Conservation (phyloP, 2,888 invertebrate genomes). For the Scaptomyza cyrtandrae region DNA sequence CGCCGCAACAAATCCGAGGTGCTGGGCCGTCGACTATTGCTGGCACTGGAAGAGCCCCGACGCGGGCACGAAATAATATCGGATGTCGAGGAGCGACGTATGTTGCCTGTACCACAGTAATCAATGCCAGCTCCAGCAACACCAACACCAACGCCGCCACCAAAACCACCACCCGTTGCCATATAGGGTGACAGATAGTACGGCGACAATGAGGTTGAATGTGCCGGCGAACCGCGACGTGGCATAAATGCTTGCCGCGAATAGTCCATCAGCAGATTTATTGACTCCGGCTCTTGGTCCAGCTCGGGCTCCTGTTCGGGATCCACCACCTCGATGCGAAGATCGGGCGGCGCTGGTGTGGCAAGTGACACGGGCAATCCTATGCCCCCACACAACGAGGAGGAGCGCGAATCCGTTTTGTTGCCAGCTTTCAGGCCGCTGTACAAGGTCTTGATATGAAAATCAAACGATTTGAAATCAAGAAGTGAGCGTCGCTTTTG, state of each 20-base stretch:
- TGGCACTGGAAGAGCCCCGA: constrained; percentile 72
- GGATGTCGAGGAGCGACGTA: constrained; percentile 84
- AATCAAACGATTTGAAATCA: constrained; percentile 84
- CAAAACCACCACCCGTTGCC: constrained; percentile 11
- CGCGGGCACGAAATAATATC: constrained; percentile 82
- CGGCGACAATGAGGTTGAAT: constrained; percentile 75
- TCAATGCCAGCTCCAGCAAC: constrained; percentile 12
- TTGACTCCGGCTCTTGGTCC: constrained; percentile 60
- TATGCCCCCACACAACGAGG: constrained; percentile 44
- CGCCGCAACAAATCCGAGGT: constrained; percentile 83
- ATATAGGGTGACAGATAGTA: constrained; percentile 82
- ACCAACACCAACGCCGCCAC: constrained; percentile 7
- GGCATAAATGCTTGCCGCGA: constrained; percentile 82
- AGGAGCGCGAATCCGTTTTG: constrained; percentile 54
- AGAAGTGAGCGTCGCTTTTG: constrained; percentile 76
- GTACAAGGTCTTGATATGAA: constrained; percentile 84
- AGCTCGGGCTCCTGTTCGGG: constrained; percentile 57
- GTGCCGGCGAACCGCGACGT: constrained; percentile 64
- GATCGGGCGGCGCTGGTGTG: constrained; percentile 72
- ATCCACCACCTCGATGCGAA: constrained; percentile 83
- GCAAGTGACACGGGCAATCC: constrained; percentile 26
- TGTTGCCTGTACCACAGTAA: constrained; percentile 68
- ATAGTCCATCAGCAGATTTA: constrained; percentile 80
- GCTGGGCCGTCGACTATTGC: constrained; percentile 82
- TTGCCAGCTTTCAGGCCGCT: constrained; percentile 60